Conservation (phyloP, 2,888 invertebrate species). For the Cetonia aurata region DNA sequence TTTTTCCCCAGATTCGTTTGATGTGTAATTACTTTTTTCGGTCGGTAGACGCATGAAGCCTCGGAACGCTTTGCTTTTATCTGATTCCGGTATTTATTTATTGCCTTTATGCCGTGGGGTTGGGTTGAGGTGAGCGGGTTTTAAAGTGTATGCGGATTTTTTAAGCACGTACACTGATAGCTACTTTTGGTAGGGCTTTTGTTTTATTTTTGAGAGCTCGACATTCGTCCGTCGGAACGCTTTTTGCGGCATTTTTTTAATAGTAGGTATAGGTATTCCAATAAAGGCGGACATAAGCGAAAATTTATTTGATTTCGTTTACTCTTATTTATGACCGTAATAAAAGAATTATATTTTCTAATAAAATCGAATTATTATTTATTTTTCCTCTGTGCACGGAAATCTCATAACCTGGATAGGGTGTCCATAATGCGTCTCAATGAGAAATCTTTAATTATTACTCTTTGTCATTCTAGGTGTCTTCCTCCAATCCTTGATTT, state of each 20-base stretch:
- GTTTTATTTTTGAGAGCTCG: constrained; percentile 34
- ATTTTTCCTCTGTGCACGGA: no score
- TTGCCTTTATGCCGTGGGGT: constrained; percentile 55
- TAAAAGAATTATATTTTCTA: background rate
- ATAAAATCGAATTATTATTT: no score
- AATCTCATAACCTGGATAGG: no score
- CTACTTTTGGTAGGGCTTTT: constrained; percentile 21
- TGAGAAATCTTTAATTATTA: no score
- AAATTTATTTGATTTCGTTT: background rate
- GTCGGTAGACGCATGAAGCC: constrained; percentile 39
- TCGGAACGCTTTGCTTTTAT: constrained; percentile 59
- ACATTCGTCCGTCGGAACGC: constrained; percentile 15
- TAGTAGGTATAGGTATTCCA: constrained; percentile 23
- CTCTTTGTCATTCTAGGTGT: no score
- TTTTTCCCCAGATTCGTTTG: constrained; percentile 66
- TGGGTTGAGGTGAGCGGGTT: constrained; percentile 37
- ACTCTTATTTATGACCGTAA: background rate
- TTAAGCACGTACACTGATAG: constrained; percentile 26
- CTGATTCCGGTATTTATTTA: constrained; percentile 59
- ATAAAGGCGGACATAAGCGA: constrained; percentile 18
- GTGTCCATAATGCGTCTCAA: no score
- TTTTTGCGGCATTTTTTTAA: constrained; percentile 22
- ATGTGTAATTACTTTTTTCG: constrained; percentile 66
- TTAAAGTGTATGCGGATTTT: constrained; percentile 32
- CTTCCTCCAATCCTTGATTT: no score